Conservation (phyloP, 1,140 invertebrate species). For the Mya arenaria region DNA sequence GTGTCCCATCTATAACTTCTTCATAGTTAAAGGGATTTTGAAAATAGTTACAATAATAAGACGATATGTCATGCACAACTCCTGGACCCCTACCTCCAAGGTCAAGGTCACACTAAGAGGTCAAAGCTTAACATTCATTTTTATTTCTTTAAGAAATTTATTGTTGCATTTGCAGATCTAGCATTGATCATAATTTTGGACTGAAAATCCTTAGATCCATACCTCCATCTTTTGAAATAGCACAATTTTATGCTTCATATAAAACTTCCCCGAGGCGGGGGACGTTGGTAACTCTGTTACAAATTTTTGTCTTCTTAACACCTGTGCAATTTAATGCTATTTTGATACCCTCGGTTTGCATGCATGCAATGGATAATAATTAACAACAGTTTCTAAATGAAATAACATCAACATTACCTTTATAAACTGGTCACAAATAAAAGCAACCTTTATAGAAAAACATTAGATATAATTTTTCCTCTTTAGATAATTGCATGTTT, state of each 20-base stretch:
- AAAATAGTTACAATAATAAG: background rate
- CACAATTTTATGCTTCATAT: conserved; percentile 5
- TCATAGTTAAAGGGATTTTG: background rate
- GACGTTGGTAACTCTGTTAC: conserved; percentile 18
- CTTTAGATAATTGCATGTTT: conserved; percentile 35
- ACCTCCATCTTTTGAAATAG: conserved; percentile 9
- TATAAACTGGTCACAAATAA: conserved; percentile 34
- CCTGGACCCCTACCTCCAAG: conserved; percentile 28
- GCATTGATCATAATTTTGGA: too few relatives aligned
- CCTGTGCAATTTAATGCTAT: conserved; percentile 35
- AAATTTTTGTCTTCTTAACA: conserved; percentile 29
- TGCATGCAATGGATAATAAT: conserved; percentile 34
- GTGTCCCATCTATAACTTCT: conserved; percentile 2
- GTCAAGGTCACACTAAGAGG: too few relatives aligned
- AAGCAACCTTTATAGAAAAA: conserved; percentile 31
- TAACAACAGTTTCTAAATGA: conserved; percentile 38
- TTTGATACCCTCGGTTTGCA: conserved; percentile 34
- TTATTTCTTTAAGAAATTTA: too few relatives aligned
- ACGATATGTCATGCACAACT: background rate
- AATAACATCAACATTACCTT: conserved; percentile 38
- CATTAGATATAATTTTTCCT: conserved; percentile 36
- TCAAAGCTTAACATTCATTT: conserved; percentile 13
- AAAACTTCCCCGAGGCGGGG: conserved; percentile 12
- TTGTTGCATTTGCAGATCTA: too few relatives aligned
- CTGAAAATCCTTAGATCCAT: too few relatives aligned